phyloP scores from a whole-genome alignment of 92 coral and sea anemone genomes.

The Epizoanthus stellaris region DNA sequence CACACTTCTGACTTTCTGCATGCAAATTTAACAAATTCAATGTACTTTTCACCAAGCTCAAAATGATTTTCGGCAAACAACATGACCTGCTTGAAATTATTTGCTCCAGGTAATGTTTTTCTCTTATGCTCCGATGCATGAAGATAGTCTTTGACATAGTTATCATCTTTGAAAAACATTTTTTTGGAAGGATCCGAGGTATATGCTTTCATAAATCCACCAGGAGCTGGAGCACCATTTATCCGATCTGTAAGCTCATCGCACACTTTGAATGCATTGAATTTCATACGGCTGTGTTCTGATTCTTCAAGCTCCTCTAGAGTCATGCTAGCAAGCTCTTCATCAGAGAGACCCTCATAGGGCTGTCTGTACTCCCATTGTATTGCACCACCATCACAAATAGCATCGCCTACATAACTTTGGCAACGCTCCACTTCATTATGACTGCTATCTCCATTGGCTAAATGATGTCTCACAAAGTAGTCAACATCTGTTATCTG shows the following conservation, averaged over 20 bases:
- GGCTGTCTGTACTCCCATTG: conserved; percentile 47
- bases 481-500: neutral
- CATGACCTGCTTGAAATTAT: conserved; percentile 5
- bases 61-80: conserved; percentile 31
- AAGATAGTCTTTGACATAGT: conserved; percentile 7
- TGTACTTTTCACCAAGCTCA: conserved; percentile 37
- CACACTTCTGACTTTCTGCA: conserved; percentile 31
- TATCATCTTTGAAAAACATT: neutral
- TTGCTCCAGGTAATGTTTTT: neutral
- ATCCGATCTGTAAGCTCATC: conserved; percentile 39
- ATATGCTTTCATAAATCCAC: conserved; percentile 47
- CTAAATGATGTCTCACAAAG: conserved; percentile 26
- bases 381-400: conserved; percentile 51
- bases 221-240: conserved; percentile 53
- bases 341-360: conserved; percentile 46
- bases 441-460: conserved; percentile 40
- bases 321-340: conserved; percentile 26
- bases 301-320: conserved; percentile 37
- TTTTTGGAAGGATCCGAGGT: conserved; percentile 3
- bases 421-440: conserved; percentile 46
- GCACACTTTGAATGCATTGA: conserved; percentile 50
- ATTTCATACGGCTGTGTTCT: conserved; percentile 42
- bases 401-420: conserved; percentile 49
- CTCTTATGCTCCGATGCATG: neutral
- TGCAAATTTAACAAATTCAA: conserved; percentile 26